These are phyloP conservation scores for Dolichopus griseipennis DNA, from an alignment of 2,888 invertebrate genomes.

Conservation along the genomic window DNA sequence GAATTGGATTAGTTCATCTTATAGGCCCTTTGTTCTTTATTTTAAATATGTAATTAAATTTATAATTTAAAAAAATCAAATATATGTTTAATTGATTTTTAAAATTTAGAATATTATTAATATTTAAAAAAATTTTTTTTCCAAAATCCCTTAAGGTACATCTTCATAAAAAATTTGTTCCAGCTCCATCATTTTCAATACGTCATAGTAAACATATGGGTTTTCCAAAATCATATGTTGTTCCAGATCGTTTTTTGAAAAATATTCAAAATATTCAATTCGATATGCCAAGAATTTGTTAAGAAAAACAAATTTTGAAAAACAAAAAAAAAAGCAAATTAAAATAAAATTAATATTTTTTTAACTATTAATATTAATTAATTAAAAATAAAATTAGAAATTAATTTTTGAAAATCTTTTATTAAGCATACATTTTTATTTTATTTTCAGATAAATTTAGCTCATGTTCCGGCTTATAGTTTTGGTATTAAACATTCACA, in stretches of 20 bases:
- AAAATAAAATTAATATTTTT: too few species aligned
- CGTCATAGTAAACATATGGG: conserved; percentile 63
- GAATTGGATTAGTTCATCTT: too few species aligned
- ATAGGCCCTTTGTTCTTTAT: too few species aligned
- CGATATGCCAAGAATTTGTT: too few species aligned
- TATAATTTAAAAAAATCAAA: too few species aligned
- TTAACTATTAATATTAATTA: not conserved
- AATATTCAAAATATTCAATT: not conserved
- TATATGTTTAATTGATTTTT: too few species aligned
- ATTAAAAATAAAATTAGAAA: conserved; percentile 1
- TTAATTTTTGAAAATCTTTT: not conserved
- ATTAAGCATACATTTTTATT: not conserved
- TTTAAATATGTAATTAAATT: too few species aligned
- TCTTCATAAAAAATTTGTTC: conserved; percentile 37
- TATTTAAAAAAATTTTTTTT: too few species aligned
- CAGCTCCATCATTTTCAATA: conserved; percentile 70
- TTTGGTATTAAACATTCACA: conserved; percentile 86
- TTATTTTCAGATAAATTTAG: conserved; percentile 51
- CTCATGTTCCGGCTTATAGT: conserved; percentile 59
- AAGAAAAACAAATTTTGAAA: too few species aligned
- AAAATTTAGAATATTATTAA: too few species aligned
- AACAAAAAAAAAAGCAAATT: too few species aligned
- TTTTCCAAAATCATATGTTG: conserved; percentile 36
- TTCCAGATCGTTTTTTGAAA: conserved; percentile 22
- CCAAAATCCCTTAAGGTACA: conserved; percentile 18